Evolutionary conservation across 2,888 invertebrate species (phyloP), one percentile per base, ranked within the genome.

Genomic region (Suillia variegata): DNA sequence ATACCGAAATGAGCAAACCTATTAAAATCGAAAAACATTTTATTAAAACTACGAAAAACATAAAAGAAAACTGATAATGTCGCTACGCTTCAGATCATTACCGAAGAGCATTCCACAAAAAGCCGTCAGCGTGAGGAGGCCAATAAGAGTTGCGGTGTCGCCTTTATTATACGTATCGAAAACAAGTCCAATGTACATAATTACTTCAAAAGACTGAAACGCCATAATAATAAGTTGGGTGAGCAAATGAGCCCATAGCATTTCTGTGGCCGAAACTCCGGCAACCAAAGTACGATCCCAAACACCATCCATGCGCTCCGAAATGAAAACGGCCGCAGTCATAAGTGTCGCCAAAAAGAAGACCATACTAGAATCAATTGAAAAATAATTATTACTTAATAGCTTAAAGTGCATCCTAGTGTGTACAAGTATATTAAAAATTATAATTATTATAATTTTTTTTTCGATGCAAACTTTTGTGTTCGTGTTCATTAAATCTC

Each of bases 261-360:
- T 90, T 84, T 95, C 94, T 34, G 86, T 80, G 0, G 92, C 87
- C 42, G 87, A 87, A 12, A 96, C 93, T 8, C 95, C 94, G 64
- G 95, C 92, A 5, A 94, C 92, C 1, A 93, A 85, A 58, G 91
- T 92, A 61, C 96, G 85, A 77, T 95, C 93, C 89, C 96, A 90
- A 63, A 95, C 87, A 3, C 96, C 94, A 77, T 93, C 93, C 69
- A 88, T 85, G 33, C 90, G 87, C 77, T 94, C 94, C 0, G 89
- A 85, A 63, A 94, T 90, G 75, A 94, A 89, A 20, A 92, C 87
- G 1, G 92, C 87, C 0, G 94, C 91, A 0, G 94, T 94, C 76
- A 94, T 87, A 42, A 93, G 87, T 0, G 93, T 89, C 0, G 94
- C 89, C 83, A 95, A 83, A 83, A 96, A 93, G 84, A 92, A 96